Base-by-base conservation (phyloP, 2,888 invertebrate genomes). In the Candidula unifasciata region DNA sequence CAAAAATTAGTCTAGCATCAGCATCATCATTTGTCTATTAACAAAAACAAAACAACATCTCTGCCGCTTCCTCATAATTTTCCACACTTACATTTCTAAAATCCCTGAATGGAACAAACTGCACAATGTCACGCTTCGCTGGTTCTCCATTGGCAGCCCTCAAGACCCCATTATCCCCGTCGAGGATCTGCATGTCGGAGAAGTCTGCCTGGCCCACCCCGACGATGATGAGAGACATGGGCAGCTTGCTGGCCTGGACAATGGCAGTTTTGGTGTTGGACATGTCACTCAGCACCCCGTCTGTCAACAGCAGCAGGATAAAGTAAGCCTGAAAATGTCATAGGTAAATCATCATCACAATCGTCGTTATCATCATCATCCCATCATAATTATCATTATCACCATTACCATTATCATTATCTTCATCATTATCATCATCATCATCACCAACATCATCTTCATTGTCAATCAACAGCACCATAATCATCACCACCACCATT, bases 211-310 rank as follows among this genome's bases (percentile, higher is more conserved):
- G 81, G 0, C 93, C 93, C 3, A 93, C 92, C 21, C 93, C 93
- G 2, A 93, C 91, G 57, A 93, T 93, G 86, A 93, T 93, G 79
- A 93, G 86, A 13, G 93, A 93, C 92, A 93, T 92, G 35, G 93
- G 93, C 16, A 93, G 90, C 35, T 87, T 82, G n/a, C 93, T 93
- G 24, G 93, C 92, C 71, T 91, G 83, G 6, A 93, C 92, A 52
- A 93, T 92, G 60, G 93, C 93, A n/a, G 88, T 81, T 60, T 89
- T 88, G 0, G 93, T 93, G 27, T 91, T 87, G 35, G 89, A 89
- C 91, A 93, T 92, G 88, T 93, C 93, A 82, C 92, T 91, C 57
- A 93, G 90, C 3, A 90, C 93, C 27, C 93, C 93, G 87, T 93
- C 93, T 0, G 93, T 93, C 80, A 93, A 86, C 82, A 93, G 87